Base-by-base conservation (phyloP, 2,797 vertebrate species). In the Anguilla pacifica region DNA sequence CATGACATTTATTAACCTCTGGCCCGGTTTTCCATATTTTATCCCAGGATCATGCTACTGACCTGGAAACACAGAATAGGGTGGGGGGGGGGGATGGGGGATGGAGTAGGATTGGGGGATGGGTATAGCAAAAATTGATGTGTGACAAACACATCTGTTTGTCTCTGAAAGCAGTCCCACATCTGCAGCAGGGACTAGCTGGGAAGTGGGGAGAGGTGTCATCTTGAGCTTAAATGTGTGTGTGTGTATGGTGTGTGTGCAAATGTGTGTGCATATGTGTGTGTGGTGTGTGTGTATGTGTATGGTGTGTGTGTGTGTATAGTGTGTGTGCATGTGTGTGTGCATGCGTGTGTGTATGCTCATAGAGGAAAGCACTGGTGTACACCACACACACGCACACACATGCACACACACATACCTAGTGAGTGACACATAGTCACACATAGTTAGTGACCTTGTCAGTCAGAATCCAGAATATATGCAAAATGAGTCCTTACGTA, bases 71-170 rank as follows among this genome's bases (percentile, higher is more conserved):
- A 15, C 31, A 77, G 72, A 77, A 35, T 3, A 35, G 72, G 72
- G 43, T 77, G 72, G 4, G 72, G 72, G 31, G 5, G 61, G 22
- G 15, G 61, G 22, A 19, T 13, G 61, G 19, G 9, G 55, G 17
- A 2, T 57, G 55, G 55, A 57, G 9, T 10, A 17, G 11, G 61
- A 22, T 10, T 1, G 25, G 72, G 28, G 31, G 31, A 13, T 15
- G 4, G 35, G 31, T 39, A 15, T 5, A 43, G 31, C 13, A 15
- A 17, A 77, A 77, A 77, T 43, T 3, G 17, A 77, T 13, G 31
- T 43, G 35, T 77, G 72, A 77, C 31, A 77, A 43, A 43, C 72
- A 43, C 72, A 77, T 77, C 72, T 77, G 72, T 77, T 43, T 35
- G 31, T 17, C 31, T 77, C 10, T 7, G 3, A 35, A 35, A 39